Conservation (phyloP, 2,797 vertebrate genomes). For the Amniataba percoides region DNA sequence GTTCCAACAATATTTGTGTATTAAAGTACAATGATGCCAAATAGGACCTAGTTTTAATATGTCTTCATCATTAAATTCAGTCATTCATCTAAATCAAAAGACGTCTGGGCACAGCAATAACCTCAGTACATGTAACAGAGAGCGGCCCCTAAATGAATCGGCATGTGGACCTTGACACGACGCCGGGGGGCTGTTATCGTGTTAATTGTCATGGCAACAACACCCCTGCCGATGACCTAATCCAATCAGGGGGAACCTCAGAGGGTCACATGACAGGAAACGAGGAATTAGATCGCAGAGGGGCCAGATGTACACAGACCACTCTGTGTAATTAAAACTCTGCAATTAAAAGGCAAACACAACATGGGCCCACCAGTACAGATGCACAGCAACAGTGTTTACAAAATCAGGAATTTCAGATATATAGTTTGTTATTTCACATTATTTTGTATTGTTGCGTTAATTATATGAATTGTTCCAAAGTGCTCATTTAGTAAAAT, state of each 20-base stretch:
- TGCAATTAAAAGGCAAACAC: conserved; percentile 77
- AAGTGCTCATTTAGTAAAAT: background rate
- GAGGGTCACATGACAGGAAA: conserved; percentile 86
- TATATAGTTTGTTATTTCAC: conserved; percentile 1
- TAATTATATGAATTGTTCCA: background rate
- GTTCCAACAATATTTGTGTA: background rate
- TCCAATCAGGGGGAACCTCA: conserved; percentile 84
- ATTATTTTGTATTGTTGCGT: background rate
- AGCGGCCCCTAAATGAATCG: conserved; percentile 37
- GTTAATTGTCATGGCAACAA: conserved; percentile 87
- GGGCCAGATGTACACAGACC: conserved; percentile 77
- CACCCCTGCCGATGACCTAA: conserved; percentile 88
- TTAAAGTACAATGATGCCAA: background rate
- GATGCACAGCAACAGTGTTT: background rate
- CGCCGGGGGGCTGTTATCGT: conserved; percentile 56
- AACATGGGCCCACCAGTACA: conserved; percentile 37
- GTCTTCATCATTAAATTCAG: conserved; percentile 1
- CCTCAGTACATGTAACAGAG: conserved; percentile 14
- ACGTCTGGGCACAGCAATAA: conserved; percentile 10
- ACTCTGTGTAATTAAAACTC: conserved; percentile 85
- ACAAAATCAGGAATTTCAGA: background rate
- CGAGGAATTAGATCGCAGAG: conserved; percentile 81
- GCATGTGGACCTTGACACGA: conserved; percentile 66
- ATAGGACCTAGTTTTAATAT: background rate
- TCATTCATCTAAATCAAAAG: conserved; percentile 27